Percentiles rank a stretch among this genome's conserved stretches.
These are phyloP conservation scores for Saccopteryx bilineata DNA, from an alignment of 2,113 vertebrate genomes.

Conservation along the genomic window DNA sequence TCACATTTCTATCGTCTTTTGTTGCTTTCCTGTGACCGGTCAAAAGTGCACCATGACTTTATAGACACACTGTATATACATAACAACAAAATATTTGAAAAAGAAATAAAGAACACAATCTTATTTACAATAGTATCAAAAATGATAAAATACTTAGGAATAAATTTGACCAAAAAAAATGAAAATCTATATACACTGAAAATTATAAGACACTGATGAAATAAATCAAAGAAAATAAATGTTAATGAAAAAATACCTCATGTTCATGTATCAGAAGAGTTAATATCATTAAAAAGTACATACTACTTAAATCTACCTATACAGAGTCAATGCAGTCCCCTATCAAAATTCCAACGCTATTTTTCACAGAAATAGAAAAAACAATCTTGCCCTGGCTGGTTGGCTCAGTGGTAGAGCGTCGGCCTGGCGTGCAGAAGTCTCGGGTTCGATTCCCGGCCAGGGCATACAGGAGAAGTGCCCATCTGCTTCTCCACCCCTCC, in stretches of 20 bases:
- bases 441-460: too few relatives aligned
- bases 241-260: not conserved
- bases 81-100: not conserved
- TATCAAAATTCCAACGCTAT: not conserved
- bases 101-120: not conserved
- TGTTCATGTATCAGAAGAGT: not conserved
- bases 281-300: not conserved
- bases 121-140: not conserved
- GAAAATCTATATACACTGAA: not conserved
- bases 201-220: not conserved
- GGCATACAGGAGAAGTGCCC: too few relatives aligned
- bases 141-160: not conserved
- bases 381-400: too few relatives aligned
- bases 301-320: not conserved
- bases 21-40: too few relatives aligned
- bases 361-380: conserved; percentile 14
- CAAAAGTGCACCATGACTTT: too few relatives aligned
- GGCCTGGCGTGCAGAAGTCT: too few relatives aligned
- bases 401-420: too few relatives aligned
- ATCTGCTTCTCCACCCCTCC: too few relatives aligned
- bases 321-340: not conserved
- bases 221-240: not conserved
- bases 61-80: not conserved
- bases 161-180: not conserved
- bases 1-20: too few relatives aligned